Conservation (phyloP, 2,113 vertebrate species). For the Chrysochloris asiatica region DNA sequence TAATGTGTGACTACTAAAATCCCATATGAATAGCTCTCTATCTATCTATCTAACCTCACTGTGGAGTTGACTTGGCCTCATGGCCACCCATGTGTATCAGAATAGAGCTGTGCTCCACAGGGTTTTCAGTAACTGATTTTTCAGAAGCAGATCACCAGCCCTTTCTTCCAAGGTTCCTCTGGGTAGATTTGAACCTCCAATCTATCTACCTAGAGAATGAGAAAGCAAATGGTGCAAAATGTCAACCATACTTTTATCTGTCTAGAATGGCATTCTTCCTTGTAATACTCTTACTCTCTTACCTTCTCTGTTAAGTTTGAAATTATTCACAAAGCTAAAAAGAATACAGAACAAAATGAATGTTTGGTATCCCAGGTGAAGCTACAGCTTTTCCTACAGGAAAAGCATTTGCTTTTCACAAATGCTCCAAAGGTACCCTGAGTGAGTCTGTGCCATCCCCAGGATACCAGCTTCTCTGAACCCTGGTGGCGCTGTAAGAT, state of each 20-base stretch:
- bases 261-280: not conserved
- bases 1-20: not conserved
- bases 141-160: not conserved
- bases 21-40: no score
- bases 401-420: constrained; percentile 20
- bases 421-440: not conserved
- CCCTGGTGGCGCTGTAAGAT: no score
- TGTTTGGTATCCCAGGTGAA: not conserved
- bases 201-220: not conserved
- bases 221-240: not conserved
- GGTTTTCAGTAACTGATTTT: not conserved
- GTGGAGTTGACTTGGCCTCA: not conserved
- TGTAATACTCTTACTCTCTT: constrained; percentile 6
- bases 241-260: not conserved
- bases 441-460: not conserved
- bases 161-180: not conserved
- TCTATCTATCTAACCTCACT: not conserved
- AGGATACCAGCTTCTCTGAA: not conserved
- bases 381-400: no score
- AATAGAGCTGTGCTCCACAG: not conserved
- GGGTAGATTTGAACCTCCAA: not conserved
- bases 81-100: not conserved
- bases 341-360: not conserved
- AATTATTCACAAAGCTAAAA: not conserved
- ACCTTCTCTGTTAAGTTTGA: not conserved